Evolutionary conservation across 2,888 invertebrate species (phyloP).

Genomic region (Congeria kusceri): DNA sequence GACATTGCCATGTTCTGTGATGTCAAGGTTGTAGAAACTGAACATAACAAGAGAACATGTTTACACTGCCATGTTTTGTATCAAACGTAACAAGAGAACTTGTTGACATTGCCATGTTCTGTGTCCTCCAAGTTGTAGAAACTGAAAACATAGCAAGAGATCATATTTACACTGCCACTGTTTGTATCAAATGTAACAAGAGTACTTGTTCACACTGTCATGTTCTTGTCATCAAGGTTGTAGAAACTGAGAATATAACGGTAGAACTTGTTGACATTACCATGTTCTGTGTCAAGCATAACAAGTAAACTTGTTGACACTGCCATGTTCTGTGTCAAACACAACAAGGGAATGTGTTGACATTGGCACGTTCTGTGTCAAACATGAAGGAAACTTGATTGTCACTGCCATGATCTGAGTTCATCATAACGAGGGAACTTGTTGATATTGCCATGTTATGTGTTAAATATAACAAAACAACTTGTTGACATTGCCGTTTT

Average conservation of each 20-base stretch:
- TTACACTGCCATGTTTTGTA: not conserved
- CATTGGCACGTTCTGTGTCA: too few species aligned
- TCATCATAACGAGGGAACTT: too few species aligned
- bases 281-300: slow-evolving; percentile 82
- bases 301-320: too few species aligned
- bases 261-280: slow-evolving; percentile 87
- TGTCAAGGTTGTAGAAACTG: slow-evolving; percentile 82
- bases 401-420: too few species aligned
- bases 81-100: too few species aligned
- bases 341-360: too few species aligned
- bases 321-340: too few species aligned
- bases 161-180: not conserved
- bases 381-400: too few species aligned
- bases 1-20: slow-evolving; percentile 83
- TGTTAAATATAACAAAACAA: too few species aligned
- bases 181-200: not conserved
- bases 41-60: not conserved
- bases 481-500: too few species aligned
- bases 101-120: slow-evolving; percentile 85
- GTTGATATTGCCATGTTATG: too few species aligned
- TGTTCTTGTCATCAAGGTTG: not conserved
- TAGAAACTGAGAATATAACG: too few species aligned
- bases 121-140: slow-evolving; percentile 84
- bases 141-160: slow-evolving; percentile 70
- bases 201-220: not conserved